A percentile compares a stretch with the other conserved stretches of the same genome.
Evolutionary conservation across 2,797 vertebrate genomes (phyloP).

Genomic region (Onychomys arenicola): DNA sequence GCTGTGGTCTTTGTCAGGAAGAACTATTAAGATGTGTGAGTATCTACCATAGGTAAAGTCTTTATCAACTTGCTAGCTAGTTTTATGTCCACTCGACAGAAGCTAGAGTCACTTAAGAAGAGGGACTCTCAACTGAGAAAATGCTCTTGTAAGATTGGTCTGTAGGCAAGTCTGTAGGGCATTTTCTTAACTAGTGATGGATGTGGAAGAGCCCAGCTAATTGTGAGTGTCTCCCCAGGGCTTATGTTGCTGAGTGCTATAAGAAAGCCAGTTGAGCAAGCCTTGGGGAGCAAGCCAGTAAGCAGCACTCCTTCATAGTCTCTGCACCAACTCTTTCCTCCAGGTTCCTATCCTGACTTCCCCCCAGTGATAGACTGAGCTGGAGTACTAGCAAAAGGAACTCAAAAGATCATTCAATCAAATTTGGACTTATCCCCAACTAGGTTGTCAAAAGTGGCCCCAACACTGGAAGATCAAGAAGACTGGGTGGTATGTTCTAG

Average conservation of each 20-base stretch:
- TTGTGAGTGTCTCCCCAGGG: background rate
- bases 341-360: background rate
- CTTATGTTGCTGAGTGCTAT: background rate
- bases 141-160: background rate
- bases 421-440: background rate
- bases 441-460: background rate
- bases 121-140: background rate
- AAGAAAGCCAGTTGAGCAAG: background rate
- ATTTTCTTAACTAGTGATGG: background rate
- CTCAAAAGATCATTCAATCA: background rate
- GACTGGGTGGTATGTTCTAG: background rate
- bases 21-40: too few species aligned
- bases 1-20: background rate
- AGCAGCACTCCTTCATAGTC: background rate
- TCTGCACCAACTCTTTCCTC: too few species aligned
- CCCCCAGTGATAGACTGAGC: background rate
- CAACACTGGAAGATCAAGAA: background rate
- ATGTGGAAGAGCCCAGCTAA: background rate
- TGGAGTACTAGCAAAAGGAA: background rate
- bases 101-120: background rate
- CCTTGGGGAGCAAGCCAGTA: background rate
- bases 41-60: background rate
- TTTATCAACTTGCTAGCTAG: background rate
- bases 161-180: background rate
- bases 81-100: background rate